Conservation (phyloP, 2,888 invertebrate species). For the Drosophila nr. medialis region DNA sequence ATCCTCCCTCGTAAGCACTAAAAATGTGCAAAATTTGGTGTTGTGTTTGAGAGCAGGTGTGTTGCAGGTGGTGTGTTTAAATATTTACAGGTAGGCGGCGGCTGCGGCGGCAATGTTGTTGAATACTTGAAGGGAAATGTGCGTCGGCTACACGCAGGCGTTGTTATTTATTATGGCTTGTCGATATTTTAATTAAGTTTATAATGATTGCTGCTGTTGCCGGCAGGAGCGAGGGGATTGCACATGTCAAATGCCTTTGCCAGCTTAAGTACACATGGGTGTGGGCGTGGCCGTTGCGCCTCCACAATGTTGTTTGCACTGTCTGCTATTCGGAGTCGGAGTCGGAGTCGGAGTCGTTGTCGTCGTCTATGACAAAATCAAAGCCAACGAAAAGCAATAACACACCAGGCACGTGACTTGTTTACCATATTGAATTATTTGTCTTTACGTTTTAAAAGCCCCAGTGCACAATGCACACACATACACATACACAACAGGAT, state of each 20-base stretch:
- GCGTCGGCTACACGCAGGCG: conserved; percentile 43
- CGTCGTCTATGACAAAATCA: conserved; percentile 54
- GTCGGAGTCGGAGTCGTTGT: conserved; percentile 27
- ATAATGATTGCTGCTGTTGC: conserved; percentile 57
- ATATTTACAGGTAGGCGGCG: conserved; percentile 39
- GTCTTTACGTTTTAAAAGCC: conserved; percentile 67
- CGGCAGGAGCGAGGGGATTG: not conserved
- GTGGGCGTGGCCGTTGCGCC: conserved; percentile 9
- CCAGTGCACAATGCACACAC: conserved; percentile 32
- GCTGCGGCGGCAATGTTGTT: conserved; percentile 23
- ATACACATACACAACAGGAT: conserved; percentile 2
- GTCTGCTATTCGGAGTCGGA: conserved; percentile 32
- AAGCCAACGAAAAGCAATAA: conserved; percentile 69
- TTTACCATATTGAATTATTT: conserved; percentile 81
- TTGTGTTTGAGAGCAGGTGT: conserved; percentile 14
- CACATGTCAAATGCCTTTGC: not conserved
- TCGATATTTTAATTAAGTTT: conserved; percentile 78
- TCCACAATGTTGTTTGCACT: conserved; percentile 15
- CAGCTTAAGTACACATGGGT: conserved; percentile 19
- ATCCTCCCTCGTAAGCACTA: conserved; percentile 1
- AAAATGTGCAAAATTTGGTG: conserved; percentile 8
- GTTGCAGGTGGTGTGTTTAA: conserved; percentile 31
- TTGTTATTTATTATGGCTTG: conserved; percentile 55
- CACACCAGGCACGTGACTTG: conserved; percentile 81
- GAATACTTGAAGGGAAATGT: conserved; percentile 36